phyloP scores from a whole-genome alignment of 2,888 invertebrate species.

The Tinea semifulvella region DNA sequence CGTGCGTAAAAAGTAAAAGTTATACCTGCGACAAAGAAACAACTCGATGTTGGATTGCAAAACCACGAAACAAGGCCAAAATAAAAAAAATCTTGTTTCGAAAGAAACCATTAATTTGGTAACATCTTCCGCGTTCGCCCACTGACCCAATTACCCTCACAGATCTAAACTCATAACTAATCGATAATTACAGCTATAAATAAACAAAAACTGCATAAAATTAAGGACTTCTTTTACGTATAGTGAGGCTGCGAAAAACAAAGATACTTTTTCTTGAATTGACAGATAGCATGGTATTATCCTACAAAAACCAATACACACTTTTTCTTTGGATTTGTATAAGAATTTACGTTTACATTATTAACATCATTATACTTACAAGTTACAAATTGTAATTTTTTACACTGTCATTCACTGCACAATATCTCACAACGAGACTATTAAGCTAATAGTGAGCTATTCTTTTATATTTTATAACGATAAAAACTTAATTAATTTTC shows the following conservation, averaged over 20 bases:
- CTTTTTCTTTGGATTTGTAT: constrained; percentile 2
- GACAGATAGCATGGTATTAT: constrained; percentile 7
- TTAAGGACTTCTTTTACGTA: neutral
- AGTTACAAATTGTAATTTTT: constrained; percentile 32
- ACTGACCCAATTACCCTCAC: constrained; percentile 9
- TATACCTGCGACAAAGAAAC: constrained; percentile 24
- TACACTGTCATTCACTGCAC: constrained; percentile 63
- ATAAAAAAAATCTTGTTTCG: constrained; percentile 12
- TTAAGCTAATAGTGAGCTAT: neutral
- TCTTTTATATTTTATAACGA: neutral
- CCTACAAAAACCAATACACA: constrained; percentile 1
- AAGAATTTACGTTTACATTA: neutral
- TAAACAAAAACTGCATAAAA: constrained; percentile 2
- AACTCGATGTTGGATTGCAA: constrained; percentile 8
- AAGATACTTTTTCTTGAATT: neutral
- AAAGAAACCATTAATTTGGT: neutral
- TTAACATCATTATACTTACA: constrained; percentile 53
- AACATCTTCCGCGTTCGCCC: constrained; percentile 12
- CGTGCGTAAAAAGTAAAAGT: constrained; percentile 55
- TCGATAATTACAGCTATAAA: neutral
- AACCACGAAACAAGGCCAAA: constrained; percentile 14
- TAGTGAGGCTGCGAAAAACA: neutral
- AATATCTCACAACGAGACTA: constrained; percentile 37
- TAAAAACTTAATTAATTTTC: constrained; percentile 20
- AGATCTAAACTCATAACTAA: constrained; percentile 1